Base-by-base conservation (phyloP, 2,113 vertebrate species). In the Alethe diademata region DNA sequence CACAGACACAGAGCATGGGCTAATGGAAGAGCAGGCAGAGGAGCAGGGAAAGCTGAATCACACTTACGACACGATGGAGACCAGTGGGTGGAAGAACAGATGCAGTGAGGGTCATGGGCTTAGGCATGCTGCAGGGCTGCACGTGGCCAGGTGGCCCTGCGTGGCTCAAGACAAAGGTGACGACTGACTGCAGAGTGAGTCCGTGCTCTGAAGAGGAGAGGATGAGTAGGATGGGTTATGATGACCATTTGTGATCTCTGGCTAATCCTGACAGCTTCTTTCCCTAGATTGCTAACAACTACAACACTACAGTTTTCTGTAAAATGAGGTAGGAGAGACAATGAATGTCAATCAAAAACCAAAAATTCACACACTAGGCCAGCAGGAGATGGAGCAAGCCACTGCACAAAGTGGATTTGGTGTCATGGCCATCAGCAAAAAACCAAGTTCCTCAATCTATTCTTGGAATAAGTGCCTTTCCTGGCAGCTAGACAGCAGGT, bases 11-110 rank as follows among this genome's bases (percentile, higher is more conserved):
- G 51, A 80, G 78, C 56, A 71, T 74, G 66, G 88, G 57, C 90
- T 89, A 78, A 92, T 73, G 94, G 35, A 12, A 78, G 88, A 83
- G 78, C 61, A 94, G 92, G 91, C 83, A 87, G 78, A 57, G 20
- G 7, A 91, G 86, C 83, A 87, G 86, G 87, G 78, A 87, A 76
- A 60, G 86, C 85, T 91, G 94, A 96, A 58, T 95, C 93, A 92
- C 88, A 94, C 96, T 95, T 94, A 96, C 74, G 7, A 96, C 88
- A 74, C 0, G 42, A 93, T 92, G 95, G 91, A 97, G 95, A 93
- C 90, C 96, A 93, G 92, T 73, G 90, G 91, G 94, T 82, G 87
- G 96, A 92, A 88, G 73, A 82, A 88, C 90, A 95, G 86, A 92
- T 92, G 92, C 26, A 95, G 92, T 71, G 95, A 94, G 92, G 88